Conservation (phyloP, 2,797 vertebrate species). For the Toxotes lorentzi region DNA sequence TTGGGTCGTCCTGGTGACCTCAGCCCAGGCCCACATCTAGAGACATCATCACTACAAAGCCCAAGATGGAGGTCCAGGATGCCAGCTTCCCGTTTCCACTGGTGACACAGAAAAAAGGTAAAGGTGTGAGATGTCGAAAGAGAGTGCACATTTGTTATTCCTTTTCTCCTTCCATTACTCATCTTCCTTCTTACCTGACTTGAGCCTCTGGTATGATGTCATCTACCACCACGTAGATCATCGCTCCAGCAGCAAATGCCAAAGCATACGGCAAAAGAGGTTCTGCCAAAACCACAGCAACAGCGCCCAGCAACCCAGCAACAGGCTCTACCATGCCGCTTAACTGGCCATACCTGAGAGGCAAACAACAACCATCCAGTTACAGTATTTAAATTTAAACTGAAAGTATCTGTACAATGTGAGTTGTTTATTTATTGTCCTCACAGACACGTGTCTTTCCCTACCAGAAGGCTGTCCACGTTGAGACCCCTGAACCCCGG, state of each 20-base stretch:
- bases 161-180: not conserved
- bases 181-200: slow-evolving; percentile 85
- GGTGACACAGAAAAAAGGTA: slow-evolving; percentile 1
- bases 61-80: slow-evolving; percentile 93
- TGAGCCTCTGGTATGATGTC: slow-evolving; percentile 98
- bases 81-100: slow-evolving; percentile 96
- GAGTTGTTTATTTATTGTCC: not conserved
- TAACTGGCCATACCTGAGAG: slow-evolving; percentile 93
- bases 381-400: not conserved
- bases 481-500: slow-evolving; percentile 90
- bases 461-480: slow-evolving; percentile 95
- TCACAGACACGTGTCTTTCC: slow-evolving; percentile 5
- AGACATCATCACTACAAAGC: slow-evolving; percentile 99
- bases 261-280: slow-evolving; percentile 94
- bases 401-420: not conserved
- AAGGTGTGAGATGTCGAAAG: not conserved
- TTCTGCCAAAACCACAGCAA: slow-evolving; percentile 90
- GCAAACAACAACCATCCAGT: not conserved
- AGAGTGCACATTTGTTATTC: not conserved
- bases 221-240: slow-evolving; percentile 97
- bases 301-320: slow-evolving; percentile 89
- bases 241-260: slow-evolving; percentile 95
- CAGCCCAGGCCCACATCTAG: slow-evolving; percentile 96
- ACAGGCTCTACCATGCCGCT: slow-evolving; percentile 97
- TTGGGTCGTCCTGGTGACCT: slow-evolving; percentile 32